Percentiles rank a stretch among this genome's conserved stretches.
phyloP scores from a whole-genome alignment of 2,888 invertebrate species.

The Melanophora roralis region DNA sequence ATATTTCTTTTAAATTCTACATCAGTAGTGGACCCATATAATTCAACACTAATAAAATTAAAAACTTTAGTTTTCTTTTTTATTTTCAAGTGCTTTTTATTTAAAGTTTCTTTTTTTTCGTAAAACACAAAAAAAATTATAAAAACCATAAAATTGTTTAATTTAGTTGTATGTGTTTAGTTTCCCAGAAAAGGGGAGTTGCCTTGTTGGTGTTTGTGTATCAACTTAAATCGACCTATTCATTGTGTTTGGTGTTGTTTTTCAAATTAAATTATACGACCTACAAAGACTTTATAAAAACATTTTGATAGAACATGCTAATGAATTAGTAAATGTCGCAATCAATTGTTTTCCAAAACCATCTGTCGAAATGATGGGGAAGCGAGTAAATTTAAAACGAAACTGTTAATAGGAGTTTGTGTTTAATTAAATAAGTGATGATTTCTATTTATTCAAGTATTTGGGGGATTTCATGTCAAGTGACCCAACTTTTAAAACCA shows the following conservation, averaged over 20 bases:
- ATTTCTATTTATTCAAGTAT: too few relatives aligned
- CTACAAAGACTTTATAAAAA: background rate
- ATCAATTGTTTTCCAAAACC: background rate
- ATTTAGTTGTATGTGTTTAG: background rate
- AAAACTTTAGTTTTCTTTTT: background rate
- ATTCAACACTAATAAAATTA: too few relatives aligned
- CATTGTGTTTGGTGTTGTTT: background rate
- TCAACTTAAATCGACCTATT: background rate
- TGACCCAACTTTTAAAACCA: too few relatives aligned
- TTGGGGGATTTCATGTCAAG: too few relatives aligned
- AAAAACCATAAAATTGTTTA: slow-evolving; percentile 1
- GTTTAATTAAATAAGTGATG: too few relatives aligned
- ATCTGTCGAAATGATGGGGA: background rate
- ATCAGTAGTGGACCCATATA: too few relatives aligned
- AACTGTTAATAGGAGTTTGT: too few relatives aligned
- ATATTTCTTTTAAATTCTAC: too few relatives aligned
- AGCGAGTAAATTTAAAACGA: background rate
- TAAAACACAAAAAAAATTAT: background rate
- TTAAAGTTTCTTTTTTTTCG: background rate
- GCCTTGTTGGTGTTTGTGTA: background rate
- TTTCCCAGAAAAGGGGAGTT: background rate
- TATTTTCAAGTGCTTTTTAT: background rate
- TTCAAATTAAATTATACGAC: background rate
- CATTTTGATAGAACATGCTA: background rate
- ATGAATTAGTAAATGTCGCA: background rate